Conservation (phyloP, 2,113 vertebrate species). For the Sinocyclocheilus rhinocerous region DNA sequence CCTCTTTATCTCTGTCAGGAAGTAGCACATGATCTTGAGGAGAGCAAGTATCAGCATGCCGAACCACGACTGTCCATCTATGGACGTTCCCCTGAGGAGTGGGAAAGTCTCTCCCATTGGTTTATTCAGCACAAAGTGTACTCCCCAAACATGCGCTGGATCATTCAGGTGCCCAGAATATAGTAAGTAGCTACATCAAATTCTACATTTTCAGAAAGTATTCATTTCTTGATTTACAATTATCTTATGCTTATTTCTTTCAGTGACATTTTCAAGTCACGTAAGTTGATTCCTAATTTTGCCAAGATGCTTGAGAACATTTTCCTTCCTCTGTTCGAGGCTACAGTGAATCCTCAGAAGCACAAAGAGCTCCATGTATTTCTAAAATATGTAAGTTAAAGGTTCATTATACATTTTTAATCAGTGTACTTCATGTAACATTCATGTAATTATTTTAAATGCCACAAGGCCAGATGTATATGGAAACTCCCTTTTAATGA, state of each 20-base stretch:
- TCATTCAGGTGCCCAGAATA: constrained; percentile 97
- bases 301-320: constrained; percentile 96
- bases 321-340: constrained; percentile 93
- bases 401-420: not conserved
- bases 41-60: constrained; percentile 94
- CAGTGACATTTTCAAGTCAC: constrained; percentile 95
- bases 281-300: constrained; percentile 87
- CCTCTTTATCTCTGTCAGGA: constrained; percentile 75
- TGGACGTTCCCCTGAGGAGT: constrained; percentile 86
- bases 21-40: constrained; percentile 89
- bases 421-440: too few species aligned
- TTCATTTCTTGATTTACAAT: not conserved
- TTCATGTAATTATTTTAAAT: not conserved
- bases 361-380: constrained; percentile 89
- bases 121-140: constrained; percentile 95
- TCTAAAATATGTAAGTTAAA: constrained; percentile 90
- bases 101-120: constrained; percentile 87
- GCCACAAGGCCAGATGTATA: not conserved
- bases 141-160: constrained; percentile 96
- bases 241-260: constrained; percentile 45
- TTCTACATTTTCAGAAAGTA: not conserved
- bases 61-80: constrained; percentile 96
- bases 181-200: constrained; percentile 80
- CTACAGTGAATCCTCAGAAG: constrained; percentile 90
- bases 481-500: not conserved